A percentile compares a stretch with the other conserved stretches of the same genome.
These are phyloP conservation scores for Spinus olivaceus DNA, from an alignment of 2,797 vertebrate species.

Conservation along the genomic window DNA sequence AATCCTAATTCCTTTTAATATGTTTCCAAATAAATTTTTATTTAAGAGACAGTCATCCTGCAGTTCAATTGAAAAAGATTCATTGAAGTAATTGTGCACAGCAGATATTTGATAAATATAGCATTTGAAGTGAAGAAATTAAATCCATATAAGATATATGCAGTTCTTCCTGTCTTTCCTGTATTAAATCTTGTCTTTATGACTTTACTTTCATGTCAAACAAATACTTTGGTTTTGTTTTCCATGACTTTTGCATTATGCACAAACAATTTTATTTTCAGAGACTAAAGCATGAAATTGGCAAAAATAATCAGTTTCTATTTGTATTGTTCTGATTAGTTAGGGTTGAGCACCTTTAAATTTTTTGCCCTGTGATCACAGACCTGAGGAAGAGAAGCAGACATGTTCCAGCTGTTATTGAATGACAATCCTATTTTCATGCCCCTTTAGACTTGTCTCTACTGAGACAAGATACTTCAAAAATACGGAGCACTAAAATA, in stretches of 20 bases:
- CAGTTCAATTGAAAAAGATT: not conserved
- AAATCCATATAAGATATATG: not conserved
- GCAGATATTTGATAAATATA: not conserved
- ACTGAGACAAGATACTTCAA: not conserved
- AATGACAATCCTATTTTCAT: not conserved
- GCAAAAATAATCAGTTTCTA: not conserved
- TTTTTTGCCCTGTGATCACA: not conserved
- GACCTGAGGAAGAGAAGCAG: not conserved
- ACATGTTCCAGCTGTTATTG: not conserved
- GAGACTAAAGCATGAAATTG: not conserved
- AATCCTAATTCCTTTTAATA: not conserved
- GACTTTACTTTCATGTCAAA: not conserved
- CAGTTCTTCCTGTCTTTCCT: not conserved
- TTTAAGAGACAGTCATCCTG: not conserved
- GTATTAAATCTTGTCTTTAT: not conserved
- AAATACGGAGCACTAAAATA: not conserved
- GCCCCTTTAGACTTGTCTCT: not conserved
- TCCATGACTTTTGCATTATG: not conserved
- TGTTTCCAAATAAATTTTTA: not conserved
- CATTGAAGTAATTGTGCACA: not conserved
- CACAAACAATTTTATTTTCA: not conserved
- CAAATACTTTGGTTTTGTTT: not conserved
- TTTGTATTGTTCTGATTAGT: not conserved
- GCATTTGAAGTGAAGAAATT: not conserved
- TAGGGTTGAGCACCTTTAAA: not conserved